Conservation (phyloP, 2,888 invertebrate species). For the Thyatira batis region DNA sequence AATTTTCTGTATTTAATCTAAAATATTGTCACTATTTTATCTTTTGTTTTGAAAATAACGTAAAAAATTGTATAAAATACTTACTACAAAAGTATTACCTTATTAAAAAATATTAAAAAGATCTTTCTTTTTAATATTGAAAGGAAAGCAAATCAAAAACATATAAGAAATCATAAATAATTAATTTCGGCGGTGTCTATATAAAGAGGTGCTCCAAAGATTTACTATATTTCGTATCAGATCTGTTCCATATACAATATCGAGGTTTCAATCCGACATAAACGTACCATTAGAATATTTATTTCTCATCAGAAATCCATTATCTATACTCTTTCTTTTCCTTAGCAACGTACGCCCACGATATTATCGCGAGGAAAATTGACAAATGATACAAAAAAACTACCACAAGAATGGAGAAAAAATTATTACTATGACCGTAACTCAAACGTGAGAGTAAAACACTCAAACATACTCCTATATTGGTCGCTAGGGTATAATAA, state of each 20-base stretch:
- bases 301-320: conserved; percentile 2
- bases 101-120: no score
- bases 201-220: no score
- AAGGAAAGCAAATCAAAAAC: no score
- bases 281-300: not conserved
- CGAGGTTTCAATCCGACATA: not conserved
- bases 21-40: no score
- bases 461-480: not conserved
- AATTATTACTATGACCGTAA: not conserved
- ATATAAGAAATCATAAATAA: no score
- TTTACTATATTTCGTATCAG: no score
- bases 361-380: not conserved
- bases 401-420: not conserved
- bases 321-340: not conserved
- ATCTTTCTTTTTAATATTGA: no score
- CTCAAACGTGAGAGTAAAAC: not conserved
- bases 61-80: no score
- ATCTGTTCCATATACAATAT: not conserved
- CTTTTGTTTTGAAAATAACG: no score
- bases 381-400: not conserved
- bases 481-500: not conserved
- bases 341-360: not conserved
- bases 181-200: no score
- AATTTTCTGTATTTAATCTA: no score
- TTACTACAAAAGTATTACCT: no score